Percentiles rank a stretch among this genome's conserved stretches.
phyloP scores from a whole-genome alignment of 2,888 invertebrate species.

The Lingula anatina region DNA sequence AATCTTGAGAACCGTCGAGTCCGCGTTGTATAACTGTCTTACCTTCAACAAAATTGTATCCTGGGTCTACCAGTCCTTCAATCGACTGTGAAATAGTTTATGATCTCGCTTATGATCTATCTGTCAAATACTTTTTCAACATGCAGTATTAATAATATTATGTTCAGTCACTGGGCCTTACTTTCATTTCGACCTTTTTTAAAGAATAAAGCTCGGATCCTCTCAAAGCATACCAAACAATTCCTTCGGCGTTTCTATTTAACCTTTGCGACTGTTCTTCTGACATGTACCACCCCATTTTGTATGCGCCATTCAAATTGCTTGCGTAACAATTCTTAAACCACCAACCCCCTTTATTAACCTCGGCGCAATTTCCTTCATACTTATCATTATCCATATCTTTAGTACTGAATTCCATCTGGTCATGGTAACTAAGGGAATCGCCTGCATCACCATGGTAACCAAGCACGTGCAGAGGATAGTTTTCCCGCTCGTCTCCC shows the following conservation, averaged over 20 bases:
- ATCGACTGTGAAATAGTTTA: no score
- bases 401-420: conserved; percentile 46
- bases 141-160: no score
- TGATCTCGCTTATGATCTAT: no score
- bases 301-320: conserved; percentile 47
- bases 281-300: conserved; percentile 38
- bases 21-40: no score
- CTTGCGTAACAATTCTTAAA: conserved; percentile 42
- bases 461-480: conserved; percentile 30
- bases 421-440: conserved; percentile 43
- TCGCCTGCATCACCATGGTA: conserved; percentile 42
- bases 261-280: conserved; percentile 24
- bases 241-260: conserved; percentile 32
- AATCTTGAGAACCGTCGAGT: conserved; percentile 35
- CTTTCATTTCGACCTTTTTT: conserved; percentile 42
- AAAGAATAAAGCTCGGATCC: conserved; percentile 45
- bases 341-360: conserved; percentile 50
- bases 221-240: conserved; percentile 42
- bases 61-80: no score
- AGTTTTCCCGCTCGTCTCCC: conserved; percentile 29
- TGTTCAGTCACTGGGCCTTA: no score
- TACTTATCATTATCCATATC: conserved; percentile 48
- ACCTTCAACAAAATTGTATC: no score
- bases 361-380: conserved; percentile 42
- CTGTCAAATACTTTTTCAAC: no score